These are phyloP conservation scores for Gulo gulo DNA, from an alignment of 2,113 vertebrate species.

Conservation along the genomic window DNA sequence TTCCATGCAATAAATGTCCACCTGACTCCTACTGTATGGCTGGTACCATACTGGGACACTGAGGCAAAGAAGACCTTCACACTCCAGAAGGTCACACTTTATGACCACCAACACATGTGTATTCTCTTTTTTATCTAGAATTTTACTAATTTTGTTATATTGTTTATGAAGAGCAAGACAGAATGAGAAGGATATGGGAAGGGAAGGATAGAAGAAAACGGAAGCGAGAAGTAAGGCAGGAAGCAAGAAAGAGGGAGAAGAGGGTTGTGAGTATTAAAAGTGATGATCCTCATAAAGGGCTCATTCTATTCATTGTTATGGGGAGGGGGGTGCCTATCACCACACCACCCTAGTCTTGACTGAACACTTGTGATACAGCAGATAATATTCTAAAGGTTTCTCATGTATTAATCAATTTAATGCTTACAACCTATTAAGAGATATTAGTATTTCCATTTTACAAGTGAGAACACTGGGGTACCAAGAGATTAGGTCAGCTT, in stretches of 20 bases:
- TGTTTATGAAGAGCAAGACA: not conserved
- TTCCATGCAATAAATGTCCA: not conserved
- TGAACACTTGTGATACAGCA: accelerated
- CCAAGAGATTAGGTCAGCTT: not conserved
- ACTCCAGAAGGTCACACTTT: not conserved
- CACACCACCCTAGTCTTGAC: not conserved
- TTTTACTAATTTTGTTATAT: not conserved
- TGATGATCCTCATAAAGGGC: not conserved
- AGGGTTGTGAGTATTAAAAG: not conserved
- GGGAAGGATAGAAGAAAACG: not conserved
- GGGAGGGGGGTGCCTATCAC: too few relatives aligned
- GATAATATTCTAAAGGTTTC: not conserved
- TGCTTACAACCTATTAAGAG: not conserved
- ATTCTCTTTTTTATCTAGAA: not conserved
- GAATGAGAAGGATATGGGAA: not conserved
- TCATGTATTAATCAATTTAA: not conserved
- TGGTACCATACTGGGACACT: not conserved
- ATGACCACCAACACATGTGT: not conserved
- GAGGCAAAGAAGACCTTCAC: not conserved
- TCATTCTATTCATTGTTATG: not conserved
- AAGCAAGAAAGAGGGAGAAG: not conserved
- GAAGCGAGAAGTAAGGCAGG: not conserved
- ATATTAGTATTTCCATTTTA: not conserved
- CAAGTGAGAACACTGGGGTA: not conserved
- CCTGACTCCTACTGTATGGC: not conserved